Percentiles rank a stretch among this genome's conserved stretches.
Conservation (phyloP, 2,888 invertebrate species). For the Agonopterix heracliana region DNA sequence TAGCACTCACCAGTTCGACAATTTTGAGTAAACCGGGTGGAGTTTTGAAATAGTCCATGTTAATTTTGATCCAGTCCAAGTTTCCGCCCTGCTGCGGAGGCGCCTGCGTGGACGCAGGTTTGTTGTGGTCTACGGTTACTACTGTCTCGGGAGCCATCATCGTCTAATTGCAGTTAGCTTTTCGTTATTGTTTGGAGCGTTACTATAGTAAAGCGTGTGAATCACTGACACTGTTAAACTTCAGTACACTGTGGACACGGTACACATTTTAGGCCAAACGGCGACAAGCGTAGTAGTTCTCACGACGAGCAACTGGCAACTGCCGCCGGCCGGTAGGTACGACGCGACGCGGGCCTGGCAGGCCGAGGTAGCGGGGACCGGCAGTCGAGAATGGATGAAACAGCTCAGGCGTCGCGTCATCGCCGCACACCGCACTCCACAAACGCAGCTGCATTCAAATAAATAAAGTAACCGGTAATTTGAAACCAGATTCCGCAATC, state of each 20-base stretch:
- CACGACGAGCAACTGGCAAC: slow-evolving; percentile 53
- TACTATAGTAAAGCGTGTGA: slow-evolving; percentile 30
- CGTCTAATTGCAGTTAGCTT: slow-evolving; percentile 32
- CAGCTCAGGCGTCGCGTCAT: slow-evolving; percentile 1
- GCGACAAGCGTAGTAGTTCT: slow-evolving; percentile 54
- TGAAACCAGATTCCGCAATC: too few species aligned
- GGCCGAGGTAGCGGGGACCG: slow-evolving; percentile 32
- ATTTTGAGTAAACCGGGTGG: slow-evolving; percentile 89
- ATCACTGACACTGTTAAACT: slow-evolving; percentile 56
- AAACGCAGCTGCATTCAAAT: neutral
- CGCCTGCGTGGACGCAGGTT: slow-evolving; percentile 58
- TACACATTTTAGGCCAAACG: slow-evolving; percentile 49
- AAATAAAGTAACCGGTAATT: too few species aligned
- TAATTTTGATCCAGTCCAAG: slow-evolving; percentile 84
- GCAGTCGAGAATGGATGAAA: slow-evolving; percentile 23
- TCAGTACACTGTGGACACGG: slow-evolving; percentile 55
- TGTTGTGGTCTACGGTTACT: slow-evolving; percentile 85
- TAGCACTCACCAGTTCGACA: slow-evolving; percentile 83
- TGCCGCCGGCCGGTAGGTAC: slow-evolving; percentile 22
- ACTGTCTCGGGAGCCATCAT: slow-evolving; percentile 91
- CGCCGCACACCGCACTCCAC: neutral
- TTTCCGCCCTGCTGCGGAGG: slow-evolving; percentile 65
- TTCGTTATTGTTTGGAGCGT: slow-evolving; percentile 14
- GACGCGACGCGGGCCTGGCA: slow-evolving; percentile 7
- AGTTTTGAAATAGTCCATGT: slow-evolving; percentile 87